Conservation (phyloP, 2,113 vertebrate genomes). For the Cathartes aura region DNA sequence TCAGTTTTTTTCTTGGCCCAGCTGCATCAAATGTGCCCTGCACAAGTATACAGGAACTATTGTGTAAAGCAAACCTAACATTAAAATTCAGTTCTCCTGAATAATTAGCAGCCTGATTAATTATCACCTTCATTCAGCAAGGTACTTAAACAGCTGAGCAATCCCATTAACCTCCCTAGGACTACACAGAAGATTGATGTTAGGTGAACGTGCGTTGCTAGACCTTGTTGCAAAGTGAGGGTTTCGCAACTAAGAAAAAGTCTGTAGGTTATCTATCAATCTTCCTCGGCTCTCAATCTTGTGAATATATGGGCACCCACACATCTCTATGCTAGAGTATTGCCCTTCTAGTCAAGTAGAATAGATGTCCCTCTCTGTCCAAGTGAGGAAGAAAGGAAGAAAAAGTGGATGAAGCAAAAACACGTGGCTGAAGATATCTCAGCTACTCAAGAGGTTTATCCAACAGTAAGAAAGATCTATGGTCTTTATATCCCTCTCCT, state of each 20-base stretch:
- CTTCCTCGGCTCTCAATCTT: not conserved
- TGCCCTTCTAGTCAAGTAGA: not conserved
- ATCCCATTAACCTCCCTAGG: not conserved
- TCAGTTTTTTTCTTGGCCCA: slow-evolving; percentile 7
- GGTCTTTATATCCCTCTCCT: not conserved
- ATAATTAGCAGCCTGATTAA: slow-evolving; percentile 40
- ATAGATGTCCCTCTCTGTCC: not conserved
- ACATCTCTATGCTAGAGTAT: not conserved
- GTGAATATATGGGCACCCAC: not conserved
- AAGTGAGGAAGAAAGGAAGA: not conserved
- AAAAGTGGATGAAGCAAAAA: not conserved
- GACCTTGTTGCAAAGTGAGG: not conserved
- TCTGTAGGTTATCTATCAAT: not conserved
- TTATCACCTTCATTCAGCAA: not conserved
- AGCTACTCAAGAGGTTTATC: not conserved
- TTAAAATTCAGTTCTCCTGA: slow-evolving; percentile 39
- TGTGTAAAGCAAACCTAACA: not conserved
- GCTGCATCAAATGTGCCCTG: not conserved
- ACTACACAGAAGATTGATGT: not conserved
- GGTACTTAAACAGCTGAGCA: slow-evolving; percentile 18
- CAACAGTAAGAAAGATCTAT: slow-evolving; percentile 25
- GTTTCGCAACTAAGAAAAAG: not conserved
- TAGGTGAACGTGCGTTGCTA: not conserved
- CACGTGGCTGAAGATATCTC: not conserved
- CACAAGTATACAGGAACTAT: not conserved